A percentile compares a stretch with the other conserved stretches of the same genome.
phyloP scores from a whole-genome alignment of 2,888 invertebrate genomes.

The Nasonovia ribisnigri region DNA sequence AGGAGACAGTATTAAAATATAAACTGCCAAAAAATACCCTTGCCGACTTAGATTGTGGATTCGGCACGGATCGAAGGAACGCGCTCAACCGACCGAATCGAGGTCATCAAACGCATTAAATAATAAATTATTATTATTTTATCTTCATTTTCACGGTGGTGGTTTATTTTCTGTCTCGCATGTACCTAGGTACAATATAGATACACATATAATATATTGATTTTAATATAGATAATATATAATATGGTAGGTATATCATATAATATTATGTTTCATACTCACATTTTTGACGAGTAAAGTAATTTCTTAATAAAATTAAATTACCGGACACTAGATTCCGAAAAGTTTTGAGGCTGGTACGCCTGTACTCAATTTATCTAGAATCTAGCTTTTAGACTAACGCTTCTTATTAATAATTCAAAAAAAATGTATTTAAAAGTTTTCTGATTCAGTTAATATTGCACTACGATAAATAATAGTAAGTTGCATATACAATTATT shows the following conservation, averaged over 20 bases:
- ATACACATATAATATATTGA: neutral
- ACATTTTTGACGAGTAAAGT: too few species aligned
- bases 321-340: neutral
- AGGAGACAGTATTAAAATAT: neutral
- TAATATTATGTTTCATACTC: neutral
- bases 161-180: slow-evolving; percentile 24
- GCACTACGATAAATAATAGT: neutral
- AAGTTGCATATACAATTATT: neutral
- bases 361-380: neutral
- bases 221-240: neutral
- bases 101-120: slow-evolving; percentile 35
- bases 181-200: neutral
- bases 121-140: slow-evolving; percentile 24
- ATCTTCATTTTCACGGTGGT: slow-evolving; percentile 29
- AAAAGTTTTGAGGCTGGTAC: neutral
- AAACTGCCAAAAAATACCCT: neutral
- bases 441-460: neutral
- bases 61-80: slow-evolving; percentile 50
- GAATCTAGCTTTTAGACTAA: neutral
- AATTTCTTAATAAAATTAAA: too few species aligned
- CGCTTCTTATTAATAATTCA: neutral
- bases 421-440: neutral
- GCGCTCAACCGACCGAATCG: slow-evolving; percentile 51
- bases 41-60: neutral
- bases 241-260: neutral